Evolutionary conservation across 1,140 invertebrate genomes (phyloP).

Genomic region (Drosophila navojoa): DNA sequence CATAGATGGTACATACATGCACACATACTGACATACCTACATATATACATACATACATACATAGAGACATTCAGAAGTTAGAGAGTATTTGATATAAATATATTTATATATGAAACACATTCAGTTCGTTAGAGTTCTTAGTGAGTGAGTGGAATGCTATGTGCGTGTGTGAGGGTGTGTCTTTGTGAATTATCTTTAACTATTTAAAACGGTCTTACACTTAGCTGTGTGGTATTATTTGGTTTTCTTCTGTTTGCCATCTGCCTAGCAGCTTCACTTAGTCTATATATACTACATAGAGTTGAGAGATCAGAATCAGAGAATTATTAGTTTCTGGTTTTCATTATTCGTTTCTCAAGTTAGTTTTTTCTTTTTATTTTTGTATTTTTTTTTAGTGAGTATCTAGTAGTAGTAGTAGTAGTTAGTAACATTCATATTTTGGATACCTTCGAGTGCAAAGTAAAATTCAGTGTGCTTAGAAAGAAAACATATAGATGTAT

Average conservation of each 20-base stretch:
- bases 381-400: constrained; percentile 13
- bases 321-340: constrained; percentile 7
- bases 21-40: constrained; percentile 28
- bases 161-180: constrained; percentile 36
- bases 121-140: constrained; percentile 70
- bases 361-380: constrained; percentile 21
- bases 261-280: constrained; percentile 27
- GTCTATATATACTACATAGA: constrained; percentile 18
- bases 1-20: constrained; percentile 22
- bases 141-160: constrained; percentile 19
- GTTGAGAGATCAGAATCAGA: constrained; percentile 31
- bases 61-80: constrained; percentile 32
- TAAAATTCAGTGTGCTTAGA: constrained; percentile 34
- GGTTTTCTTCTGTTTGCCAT: constrained; percentile 1
- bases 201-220: constrained; percentile 49
- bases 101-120: constrained; percentile 78
- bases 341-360: constrained; percentile 16
- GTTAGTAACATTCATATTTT: constrained; percentile 49
- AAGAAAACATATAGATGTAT: neutral
- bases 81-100: constrained; percentile 36
- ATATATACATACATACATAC: constrained; percentile 41
- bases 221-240: constrained; percentile 29
- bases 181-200: constrained; percentile 30
- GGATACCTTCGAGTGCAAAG: constrained; percentile 39
- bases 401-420: constrained; percentile 19